These are phyloP conservation scores for Metridium senile DNA, from an alignment of 92 coral and sea anemone genomes.

Conservation along the genomic window DNA sequence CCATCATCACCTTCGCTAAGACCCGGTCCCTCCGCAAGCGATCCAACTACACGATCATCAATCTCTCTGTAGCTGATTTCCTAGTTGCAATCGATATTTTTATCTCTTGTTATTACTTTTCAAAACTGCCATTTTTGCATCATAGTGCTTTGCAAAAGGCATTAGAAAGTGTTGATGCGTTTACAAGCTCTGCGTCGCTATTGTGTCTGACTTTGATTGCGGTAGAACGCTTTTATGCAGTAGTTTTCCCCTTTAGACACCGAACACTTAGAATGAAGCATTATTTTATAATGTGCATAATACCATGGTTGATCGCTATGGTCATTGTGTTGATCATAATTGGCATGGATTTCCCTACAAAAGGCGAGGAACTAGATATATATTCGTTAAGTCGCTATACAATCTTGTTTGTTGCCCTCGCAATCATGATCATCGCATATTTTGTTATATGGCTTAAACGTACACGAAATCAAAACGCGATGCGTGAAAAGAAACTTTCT, in stretches of 20 bases:
- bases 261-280: slow-evolving; percentile 5
- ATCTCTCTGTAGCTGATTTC: slow-evolving; percentile 46
- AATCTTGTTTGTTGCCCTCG: not conserved
- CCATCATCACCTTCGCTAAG: slow-evolving; percentile 32
- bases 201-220: slow-evolving; percentile 43
- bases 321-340: not conserved
- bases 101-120: not conserved
- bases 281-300: not conserved
- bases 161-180: slow-evolving; percentile 31
- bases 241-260: slow-evolving; percentile 48
- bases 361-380: not conserved
- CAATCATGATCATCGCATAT: not conserved
- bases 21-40: slow-evolving; percentile 34
- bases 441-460: not conserved
- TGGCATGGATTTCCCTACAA: not conserved
- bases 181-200: slow-evolving; percentile 45
- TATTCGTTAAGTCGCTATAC: not conserved
- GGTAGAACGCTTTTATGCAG: slow-evolving; percentile 45
- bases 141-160: slow-evolving; percentile 16
- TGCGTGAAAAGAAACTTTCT: slow-evolving; percentile 31
- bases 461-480: not conserved
- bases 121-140: slow-evolving; percentile 14
- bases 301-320: slow-evolving; percentile 11
- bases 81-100: slow-evolving; percentile 34
- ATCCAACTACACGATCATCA: slow-evolving; percentile 43